Percentiles rank a stretch among this genome's conserved stretches.
phyloP scores from a whole-genome alignment of 2,113 vertebrate species.

The Pipra filicauda region DNA sequence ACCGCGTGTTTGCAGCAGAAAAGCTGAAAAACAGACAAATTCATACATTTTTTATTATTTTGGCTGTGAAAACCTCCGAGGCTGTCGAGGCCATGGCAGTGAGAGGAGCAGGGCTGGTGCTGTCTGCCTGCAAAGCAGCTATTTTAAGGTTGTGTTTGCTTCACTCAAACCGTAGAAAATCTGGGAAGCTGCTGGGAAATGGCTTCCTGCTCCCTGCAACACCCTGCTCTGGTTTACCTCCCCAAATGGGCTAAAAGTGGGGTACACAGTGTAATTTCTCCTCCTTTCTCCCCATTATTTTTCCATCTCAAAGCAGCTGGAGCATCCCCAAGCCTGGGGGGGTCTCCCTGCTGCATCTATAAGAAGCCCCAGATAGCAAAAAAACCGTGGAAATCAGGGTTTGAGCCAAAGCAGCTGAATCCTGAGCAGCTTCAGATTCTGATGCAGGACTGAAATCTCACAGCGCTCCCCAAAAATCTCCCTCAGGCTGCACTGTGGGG shows the following conservation, averaged over 20 bases:
- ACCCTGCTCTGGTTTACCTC: background rate
- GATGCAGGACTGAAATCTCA: background rate
- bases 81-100: background rate
- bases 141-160: slow-evolving; percentile 41
- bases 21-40: background rate
- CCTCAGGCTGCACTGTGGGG: background rate
- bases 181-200: slow-evolving; percentile 44
- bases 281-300: background rate
- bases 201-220: background rate
- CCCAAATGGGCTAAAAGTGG: background rate
- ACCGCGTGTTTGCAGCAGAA: background rate
- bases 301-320: background rate
- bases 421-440: background rate
- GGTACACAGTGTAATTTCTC: background rate
- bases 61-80: background rate
- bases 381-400: background rate
- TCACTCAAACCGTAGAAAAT: background rate
- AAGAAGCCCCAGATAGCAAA: background rate
- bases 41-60: background rate
- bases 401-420: background rate
- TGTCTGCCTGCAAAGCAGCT: slow-evolving; percentile 12
- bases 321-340: accelerated
- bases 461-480: background rate
- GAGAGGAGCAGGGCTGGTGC: background rate
- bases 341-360: background rate